phyloP scores from a whole-genome alignment of 2,113 vertebrate genomes.

The Eclectus roratus region DNA sequence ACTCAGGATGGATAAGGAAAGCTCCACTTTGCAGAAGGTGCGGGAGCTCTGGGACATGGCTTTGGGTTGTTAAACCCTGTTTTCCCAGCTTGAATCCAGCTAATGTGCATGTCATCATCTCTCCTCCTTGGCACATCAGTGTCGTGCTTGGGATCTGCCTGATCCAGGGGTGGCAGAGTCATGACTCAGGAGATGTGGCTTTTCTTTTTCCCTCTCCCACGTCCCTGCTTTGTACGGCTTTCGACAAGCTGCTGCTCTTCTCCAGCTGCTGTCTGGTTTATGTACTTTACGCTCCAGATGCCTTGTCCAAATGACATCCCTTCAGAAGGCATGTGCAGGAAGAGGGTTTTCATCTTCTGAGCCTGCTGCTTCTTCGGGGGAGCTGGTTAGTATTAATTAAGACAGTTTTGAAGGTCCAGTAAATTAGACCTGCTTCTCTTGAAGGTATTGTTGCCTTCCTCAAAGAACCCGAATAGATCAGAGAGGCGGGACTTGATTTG shows the following conservation, averaged over 20 bases:
- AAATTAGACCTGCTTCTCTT: conserved; percentile 25
- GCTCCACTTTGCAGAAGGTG: not conserved
- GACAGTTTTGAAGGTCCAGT: conserved; percentile 18
- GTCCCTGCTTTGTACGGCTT: not conserved
- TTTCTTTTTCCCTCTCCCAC: not conserved
- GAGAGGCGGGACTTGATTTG: conserved; percentile 4
- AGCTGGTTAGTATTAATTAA: conserved; percentile 50
- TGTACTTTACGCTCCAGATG: not conserved
- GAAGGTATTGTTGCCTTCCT: not conserved
- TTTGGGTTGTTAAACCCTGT: not conserved
- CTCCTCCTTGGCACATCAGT: rapidly evolving
- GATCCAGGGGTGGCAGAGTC: not conserved
- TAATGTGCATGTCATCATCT: rapidly evolving
- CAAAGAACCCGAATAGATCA: not conserved
- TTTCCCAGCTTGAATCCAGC: not conserved
- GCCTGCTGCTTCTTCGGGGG: conserved; percentile 37
- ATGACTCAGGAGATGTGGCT: not conserved
- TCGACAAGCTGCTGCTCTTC: conserved; percentile 23
- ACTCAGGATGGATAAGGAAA: not conserved
- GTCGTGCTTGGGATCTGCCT: not conserved
- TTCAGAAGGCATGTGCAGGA: not conserved
- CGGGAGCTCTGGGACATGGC: not conserved
- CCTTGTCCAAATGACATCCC: conserved; percentile 18
- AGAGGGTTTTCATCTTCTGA: not conserved
- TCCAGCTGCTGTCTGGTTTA: conserved; percentile 22